Evolutionary conservation across 2,888 invertebrate genomes (phyloP).

Genomic region (Schrankia costaestrigalis): DNA sequence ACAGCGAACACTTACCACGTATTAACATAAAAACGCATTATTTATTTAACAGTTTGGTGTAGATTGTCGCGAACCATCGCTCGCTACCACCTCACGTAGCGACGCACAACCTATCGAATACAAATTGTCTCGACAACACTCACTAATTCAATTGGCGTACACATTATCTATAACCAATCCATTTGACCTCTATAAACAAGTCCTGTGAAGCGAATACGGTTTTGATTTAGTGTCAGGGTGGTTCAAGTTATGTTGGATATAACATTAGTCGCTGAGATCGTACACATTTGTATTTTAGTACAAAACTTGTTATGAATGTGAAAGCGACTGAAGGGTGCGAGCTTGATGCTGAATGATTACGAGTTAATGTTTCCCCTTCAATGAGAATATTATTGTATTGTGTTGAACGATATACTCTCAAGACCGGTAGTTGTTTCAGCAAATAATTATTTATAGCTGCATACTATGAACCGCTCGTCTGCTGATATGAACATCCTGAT

Average conservation of each 20-base stretch:
- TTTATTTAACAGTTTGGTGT: slow-evolving; percentile 21
- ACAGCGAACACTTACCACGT: slow-evolving; percentile 11
- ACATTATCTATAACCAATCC: slow-evolving; percentile 33
- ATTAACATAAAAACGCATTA: slow-evolving; percentile 34
- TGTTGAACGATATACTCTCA: too few species aligned
- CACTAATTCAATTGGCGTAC: slow-evolving; percentile 48
- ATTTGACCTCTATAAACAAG: slow-evolving; percentile 11
- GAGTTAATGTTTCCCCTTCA: slow-evolving; percentile 10
- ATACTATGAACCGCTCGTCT: too few species aligned
- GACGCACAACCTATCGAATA: slow-evolving; percentile 42
- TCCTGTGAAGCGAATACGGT: slow-evolving; percentile 1
- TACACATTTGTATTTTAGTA: slow-evolving; percentile 24
- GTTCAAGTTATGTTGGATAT: slow-evolving; percentile 9
- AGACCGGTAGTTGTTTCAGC: too few species aligned
- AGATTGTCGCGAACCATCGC: slow-evolving; percentile 30
- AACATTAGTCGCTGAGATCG: slow-evolving; percentile 3
- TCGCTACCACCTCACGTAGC: slow-evolving; percentile 32
- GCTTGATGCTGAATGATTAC: too few species aligned
- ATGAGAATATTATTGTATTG: too few species aligned
- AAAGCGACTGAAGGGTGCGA: too few species aligned
- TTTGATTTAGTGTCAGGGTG: neutral
- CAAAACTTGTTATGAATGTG: slow-evolving; percentile 26
- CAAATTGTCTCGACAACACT: slow-evolving; percentile 43
- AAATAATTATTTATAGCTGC: too few species aligned
- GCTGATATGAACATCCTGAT: too few species aligned